Evolutionary conservation across 2,113 vertebrate genomes (phyloP).

Genomic region (Barbus barbus): DNA sequence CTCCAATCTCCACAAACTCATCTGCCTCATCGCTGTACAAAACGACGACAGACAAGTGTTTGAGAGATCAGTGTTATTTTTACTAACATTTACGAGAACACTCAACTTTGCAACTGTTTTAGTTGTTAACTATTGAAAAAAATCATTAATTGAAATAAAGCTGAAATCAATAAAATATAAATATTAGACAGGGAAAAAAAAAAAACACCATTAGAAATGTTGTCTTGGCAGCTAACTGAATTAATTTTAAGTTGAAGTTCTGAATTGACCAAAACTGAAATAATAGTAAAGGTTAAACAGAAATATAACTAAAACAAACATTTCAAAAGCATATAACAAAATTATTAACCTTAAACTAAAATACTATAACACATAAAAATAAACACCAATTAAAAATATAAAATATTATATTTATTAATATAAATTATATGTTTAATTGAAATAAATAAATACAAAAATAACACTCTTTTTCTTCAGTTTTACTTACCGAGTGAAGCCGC

Average conservation of each 20-base stretch:
- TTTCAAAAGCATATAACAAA: not conserved
- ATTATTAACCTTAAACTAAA: not conserved
- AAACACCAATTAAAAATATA: too few species aligned
- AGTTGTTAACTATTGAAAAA: not conserved
- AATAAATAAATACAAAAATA: not conserved
- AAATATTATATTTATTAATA: too few species aligned
- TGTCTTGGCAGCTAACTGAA: too few species aligned
- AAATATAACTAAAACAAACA: not conserved
- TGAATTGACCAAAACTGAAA: not conserved
- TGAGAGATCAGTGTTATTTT: not conserved
- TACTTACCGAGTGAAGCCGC: constrained; percentile 90
- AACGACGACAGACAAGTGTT: not conserved
- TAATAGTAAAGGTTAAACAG: not conserved
- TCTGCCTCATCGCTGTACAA: constrained; percentile 92
- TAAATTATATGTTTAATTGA: too few species aligned
- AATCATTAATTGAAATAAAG: not conserved
- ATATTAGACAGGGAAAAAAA: not conserved
- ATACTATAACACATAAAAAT: not conserved
- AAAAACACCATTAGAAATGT: too few species aligned
- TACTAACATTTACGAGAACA: not conserved
- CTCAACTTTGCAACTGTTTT: not conserved
- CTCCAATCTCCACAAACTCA: constrained; percentile 96
- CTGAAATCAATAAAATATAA: not conserved
- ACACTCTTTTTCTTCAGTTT: not conserved
- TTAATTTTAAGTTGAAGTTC: not conserved